Conservation (phyloP, 2,888 invertebrate genomes). For the Drosophila affinis region DNA sequence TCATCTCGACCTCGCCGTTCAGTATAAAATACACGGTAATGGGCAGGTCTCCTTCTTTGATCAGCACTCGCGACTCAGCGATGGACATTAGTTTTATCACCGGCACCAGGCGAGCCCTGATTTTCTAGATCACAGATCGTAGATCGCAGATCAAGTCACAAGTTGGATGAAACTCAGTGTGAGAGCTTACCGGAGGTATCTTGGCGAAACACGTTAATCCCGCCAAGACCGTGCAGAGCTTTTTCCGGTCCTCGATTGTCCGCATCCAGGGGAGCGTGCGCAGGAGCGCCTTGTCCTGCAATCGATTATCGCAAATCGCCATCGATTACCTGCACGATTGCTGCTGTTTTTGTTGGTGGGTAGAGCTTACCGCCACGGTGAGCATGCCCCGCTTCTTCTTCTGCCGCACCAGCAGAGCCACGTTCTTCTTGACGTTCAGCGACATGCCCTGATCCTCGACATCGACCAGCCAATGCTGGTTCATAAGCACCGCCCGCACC, state of each 20-base stretch:
- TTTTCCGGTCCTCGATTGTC: constrained; percentile 86
- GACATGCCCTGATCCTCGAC: constrained; percentile 50
- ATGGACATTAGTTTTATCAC: constrained; percentile 87
- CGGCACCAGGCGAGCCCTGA: constrained; percentile 86
- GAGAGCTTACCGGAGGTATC: constrained; percentile 85
- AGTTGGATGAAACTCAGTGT: neutral
- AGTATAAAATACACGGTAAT: constrained; percentile 88
- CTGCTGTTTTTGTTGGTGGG: neutral
- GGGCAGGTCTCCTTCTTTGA: constrained; percentile 87
- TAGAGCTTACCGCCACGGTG: constrained; percentile 49
- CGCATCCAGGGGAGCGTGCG: constrained; percentile 84
- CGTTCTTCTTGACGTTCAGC: constrained; percentile 64
- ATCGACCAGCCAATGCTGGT: constrained; percentile 52
- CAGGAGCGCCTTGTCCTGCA: constrained; percentile 87
- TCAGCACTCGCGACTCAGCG: constrained; percentile 86
- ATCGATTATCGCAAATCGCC: constrained; percentile 1
- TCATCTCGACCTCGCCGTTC: constrained; percentile 85
- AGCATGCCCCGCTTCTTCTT: constrained; percentile 62
- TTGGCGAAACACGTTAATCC: constrained; percentile 87
- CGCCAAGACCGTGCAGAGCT: constrained; percentile 86
- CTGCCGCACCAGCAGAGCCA: constrained; percentile 59
- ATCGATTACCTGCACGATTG: neutral
- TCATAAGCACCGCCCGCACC: constrained; percentile 44
- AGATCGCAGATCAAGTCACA: constrained; percentile 37
- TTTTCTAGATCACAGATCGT: constrained; percentile 83